These are phyloP conservation scores for Lagorchestes hirsutus DNA, from an alignment of 2,797 vertebrate genomes.

Conservation along the genomic window DNA sequence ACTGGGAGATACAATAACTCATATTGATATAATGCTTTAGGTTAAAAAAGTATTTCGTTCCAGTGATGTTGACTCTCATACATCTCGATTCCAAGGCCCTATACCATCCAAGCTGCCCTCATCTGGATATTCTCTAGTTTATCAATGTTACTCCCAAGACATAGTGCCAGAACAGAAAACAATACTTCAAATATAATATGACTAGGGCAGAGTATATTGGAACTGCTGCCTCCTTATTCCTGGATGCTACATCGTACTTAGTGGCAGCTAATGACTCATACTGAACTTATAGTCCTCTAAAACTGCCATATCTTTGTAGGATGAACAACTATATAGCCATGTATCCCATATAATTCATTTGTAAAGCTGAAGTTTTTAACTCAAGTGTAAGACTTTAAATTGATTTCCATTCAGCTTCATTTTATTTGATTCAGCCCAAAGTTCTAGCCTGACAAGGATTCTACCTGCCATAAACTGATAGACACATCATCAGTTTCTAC, in stretches of 20 bases:
- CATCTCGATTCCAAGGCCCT: not conserved
- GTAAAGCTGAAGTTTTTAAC: not conserved
- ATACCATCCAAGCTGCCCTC: not conserved
- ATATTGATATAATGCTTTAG: not conserved
- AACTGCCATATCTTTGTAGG: not conserved
- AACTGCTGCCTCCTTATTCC: not conserved
- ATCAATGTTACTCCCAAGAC: not conserved
- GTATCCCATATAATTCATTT: not conserved
- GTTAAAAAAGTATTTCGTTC: not conserved
- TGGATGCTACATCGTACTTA: not conserved
- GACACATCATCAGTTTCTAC: not conserved
- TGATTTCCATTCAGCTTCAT: not conserved
- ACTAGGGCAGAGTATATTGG: not conserved
- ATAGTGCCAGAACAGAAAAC: not conserved
- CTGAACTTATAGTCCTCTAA: not conserved
- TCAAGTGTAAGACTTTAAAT: not conserved
- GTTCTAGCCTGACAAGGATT: not conserved
- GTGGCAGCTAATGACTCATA: not conserved
- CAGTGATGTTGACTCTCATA: not conserved
- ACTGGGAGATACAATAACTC: not conserved
- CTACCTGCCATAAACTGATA: not conserved
- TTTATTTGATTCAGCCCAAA: not conserved
- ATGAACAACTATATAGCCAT: not conserved
- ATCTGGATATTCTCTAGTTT: not conserved
- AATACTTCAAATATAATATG: not conserved